Percentiles rank a stretch among this genome's conserved stretches.
Evolutionary conservation across 1,140 invertebrate genomes (phyloP).

Genomic region (Conus betulinus): DNA sequence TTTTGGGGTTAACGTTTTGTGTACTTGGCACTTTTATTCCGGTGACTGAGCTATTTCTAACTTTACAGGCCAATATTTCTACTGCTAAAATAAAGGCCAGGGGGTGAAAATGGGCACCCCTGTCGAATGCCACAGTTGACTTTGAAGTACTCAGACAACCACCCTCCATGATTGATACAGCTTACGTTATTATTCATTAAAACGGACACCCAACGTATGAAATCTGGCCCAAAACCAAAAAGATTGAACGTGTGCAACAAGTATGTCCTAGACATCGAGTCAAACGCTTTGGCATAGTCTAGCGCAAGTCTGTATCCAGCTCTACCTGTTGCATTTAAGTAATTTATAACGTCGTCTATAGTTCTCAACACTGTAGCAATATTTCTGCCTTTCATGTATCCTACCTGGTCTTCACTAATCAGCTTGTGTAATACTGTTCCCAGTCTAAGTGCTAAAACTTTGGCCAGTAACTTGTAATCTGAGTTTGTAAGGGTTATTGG

Average conservation of each 20-base stretch:
- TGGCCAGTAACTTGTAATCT: conserved; percentile 18
- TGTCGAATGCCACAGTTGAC: background rate
- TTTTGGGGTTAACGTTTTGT: background rate
- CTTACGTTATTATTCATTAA: background rate
- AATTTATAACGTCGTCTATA: conserved; percentile 10
- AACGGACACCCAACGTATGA: background rate
- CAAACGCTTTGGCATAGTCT: background rate
- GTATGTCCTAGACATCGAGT: background rate
- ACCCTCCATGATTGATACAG: background rate
- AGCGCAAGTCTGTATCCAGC: background rate
- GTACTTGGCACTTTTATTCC: background rate
- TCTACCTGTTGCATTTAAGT: background rate
- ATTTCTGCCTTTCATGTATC: background rate
- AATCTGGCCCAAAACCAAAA: conserved; percentile 12
- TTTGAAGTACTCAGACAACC: background rate
- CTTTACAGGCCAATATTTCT: background rate
- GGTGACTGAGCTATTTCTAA: background rate
- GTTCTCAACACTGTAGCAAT: background rate
- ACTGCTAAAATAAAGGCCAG: background rate
- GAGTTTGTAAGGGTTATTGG: conserved; percentile 22
- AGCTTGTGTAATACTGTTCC: background rate
- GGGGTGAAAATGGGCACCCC: conserved; percentile 3
- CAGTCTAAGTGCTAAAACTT: background rate
- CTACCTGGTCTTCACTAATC: background rate
- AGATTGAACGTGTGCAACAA: background rate